Evolutionary conservation across 2,888 invertebrate species (phyloP).

Genomic region (Lamproptera curius): DNA sequence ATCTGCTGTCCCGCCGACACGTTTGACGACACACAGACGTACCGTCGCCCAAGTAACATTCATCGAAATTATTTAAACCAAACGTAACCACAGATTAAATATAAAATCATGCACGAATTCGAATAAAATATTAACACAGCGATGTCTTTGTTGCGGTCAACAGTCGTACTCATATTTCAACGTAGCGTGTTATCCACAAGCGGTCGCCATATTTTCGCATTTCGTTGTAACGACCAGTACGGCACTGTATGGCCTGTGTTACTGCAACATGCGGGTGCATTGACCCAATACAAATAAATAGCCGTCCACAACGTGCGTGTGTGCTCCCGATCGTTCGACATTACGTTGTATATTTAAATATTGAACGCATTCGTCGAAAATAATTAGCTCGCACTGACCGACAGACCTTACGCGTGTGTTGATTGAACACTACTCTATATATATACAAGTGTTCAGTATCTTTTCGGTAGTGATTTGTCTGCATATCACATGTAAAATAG

Average conservation of each 20-base stretch:
- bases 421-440: no score
- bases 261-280: constrained; percentile 48
- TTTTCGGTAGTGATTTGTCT: no score
- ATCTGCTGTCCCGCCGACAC: no score
- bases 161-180: neutral
- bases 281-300: constrained; percentile 60
- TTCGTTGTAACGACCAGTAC: constrained; percentile 36
- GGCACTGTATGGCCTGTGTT: constrained; percentile 26
- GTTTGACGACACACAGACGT: no score
- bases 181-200: constrained; percentile 3
- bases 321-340: constrained; percentile 55
- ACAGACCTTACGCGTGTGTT: no score
- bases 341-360: constrained; percentile 37
- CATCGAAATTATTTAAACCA: no score
- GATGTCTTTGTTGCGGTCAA: neutral
- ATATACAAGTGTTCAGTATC: no score
- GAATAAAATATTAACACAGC: no score
- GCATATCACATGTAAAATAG: no score
- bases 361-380: constrained; percentile 32
- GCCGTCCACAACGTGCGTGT: constrained; percentile 37
- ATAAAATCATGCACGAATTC: no score
- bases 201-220: constrained; percentile 19
- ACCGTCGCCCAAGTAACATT: no score
- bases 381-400: constrained; percentile 12
- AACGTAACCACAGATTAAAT: no score